Evolutionary conservation across 2,797 vertebrate species (phyloP).

Genomic region (Spizella passerina): DNA sequence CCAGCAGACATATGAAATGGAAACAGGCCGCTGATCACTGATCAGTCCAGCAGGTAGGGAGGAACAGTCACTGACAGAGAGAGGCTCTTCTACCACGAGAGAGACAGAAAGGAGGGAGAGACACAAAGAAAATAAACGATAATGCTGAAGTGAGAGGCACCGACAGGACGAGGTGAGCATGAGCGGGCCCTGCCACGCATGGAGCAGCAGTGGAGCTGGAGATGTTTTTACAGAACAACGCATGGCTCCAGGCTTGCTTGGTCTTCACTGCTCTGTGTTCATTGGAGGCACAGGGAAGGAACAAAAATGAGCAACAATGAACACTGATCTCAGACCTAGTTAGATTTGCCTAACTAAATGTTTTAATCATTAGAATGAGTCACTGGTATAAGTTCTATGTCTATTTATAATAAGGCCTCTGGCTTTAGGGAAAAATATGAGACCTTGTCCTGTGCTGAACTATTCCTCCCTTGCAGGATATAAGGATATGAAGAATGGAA

Average conservation of each 20-base stretch:
- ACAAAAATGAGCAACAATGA: not conserved
- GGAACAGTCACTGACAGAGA: conserved; percentile 83
- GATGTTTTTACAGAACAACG: conserved; percentile 12
- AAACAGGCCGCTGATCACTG: conserved; percentile 85
- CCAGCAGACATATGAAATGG: conserved; percentile 87
- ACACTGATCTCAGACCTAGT: not conserved
- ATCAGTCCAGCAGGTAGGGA: conserved; percentile 81
- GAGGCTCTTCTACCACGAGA: conserved; percentile 83
- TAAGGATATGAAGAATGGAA: not conserved
- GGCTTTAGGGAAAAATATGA: not conserved
- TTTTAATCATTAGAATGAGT: not conserved
- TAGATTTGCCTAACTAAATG: not conserved
- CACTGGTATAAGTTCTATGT: not conserved
- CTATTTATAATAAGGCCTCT: not conserved
- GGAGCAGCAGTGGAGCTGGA: conserved; percentile 19
- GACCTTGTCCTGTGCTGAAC: not conserved
- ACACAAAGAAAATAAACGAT: conserved; percentile 68
- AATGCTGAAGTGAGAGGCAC: conserved; percentile 56
- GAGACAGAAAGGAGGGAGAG: conserved; percentile 69
- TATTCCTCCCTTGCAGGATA: not conserved
- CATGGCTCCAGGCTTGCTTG: not conserved
- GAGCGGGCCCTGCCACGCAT: conserved; percentile 10
- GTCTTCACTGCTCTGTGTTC: not conserved
- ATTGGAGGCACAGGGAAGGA: not conserved
- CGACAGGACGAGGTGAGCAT: conserved; percentile 17